These are phyloP conservation scores for Campylomormyrus numenius DNA, from an alignment of 2,113 vertebrate genomes.

Conservation along the genomic window DNA sequence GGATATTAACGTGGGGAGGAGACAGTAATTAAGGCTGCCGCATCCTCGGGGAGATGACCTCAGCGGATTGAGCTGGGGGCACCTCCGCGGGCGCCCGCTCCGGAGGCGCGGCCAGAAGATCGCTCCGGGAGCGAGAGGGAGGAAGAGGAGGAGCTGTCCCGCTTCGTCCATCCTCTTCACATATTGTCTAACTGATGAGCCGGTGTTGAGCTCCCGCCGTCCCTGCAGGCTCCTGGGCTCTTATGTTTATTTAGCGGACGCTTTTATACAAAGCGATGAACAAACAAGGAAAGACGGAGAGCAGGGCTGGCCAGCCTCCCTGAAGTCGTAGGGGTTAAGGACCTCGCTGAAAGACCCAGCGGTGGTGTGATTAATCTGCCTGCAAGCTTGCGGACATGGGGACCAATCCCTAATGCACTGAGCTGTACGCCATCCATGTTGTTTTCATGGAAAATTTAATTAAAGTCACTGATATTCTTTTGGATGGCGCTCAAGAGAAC, in stretches of 20 bases:
- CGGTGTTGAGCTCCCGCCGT: background rate
- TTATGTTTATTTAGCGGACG: background rate
- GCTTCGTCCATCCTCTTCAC: background rate
- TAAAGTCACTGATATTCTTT: conserved; percentile 13
- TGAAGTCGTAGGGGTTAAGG: background rate
- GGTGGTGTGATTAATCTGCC: background rate
- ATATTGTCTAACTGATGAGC: background rate
- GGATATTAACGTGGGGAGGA: conserved; percentile 19
- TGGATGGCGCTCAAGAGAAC: background rate
- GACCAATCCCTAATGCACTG: background rate
- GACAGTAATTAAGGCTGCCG: conserved; percentile 14
- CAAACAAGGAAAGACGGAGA: background rate
- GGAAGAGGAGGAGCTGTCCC: background rate
- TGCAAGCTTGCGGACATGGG: background rate
- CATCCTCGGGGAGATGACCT: background rate
- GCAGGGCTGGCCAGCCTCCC: background rate
- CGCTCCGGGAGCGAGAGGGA: background rate
- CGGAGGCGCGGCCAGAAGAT: background rate
- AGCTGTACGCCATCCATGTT: background rate
- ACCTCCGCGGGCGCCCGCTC: background rate
- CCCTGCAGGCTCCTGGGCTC: background rate
- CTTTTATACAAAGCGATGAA: background rate
- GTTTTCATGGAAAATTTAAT: conserved; percentile 18
- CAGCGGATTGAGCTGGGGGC: background rate
- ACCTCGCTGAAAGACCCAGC: background rate